phyloP scores from a whole-genome alignment of 1,140 invertebrate species.

The Dufourea novaeangliae region DNA sequence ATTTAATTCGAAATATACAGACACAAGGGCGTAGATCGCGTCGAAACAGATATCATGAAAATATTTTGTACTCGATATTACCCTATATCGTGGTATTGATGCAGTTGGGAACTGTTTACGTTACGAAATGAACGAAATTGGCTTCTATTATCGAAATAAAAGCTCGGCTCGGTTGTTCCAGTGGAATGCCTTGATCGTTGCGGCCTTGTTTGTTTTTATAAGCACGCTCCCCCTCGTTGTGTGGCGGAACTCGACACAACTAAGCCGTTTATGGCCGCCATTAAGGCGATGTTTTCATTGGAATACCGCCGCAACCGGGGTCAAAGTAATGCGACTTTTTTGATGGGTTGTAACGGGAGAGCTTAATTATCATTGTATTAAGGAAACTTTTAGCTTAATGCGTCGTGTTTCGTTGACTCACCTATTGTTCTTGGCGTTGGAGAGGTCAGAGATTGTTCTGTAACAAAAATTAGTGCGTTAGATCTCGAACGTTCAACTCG shows the following conservation, averaged over 20 bases:
- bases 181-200: background rate
- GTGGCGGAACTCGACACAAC: background rate
- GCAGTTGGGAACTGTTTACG: background rate
- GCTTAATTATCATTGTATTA: conserved; percentile 18
- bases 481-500: background rate
- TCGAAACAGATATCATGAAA: background rate
- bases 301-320: background rate
- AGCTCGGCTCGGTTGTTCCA: background rate
- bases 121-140: background rate
- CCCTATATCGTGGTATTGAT: background rate
- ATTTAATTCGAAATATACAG: background rate
- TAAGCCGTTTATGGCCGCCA: background rate
- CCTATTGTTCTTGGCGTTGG: conserved; percentile 62
- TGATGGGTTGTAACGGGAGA: conserved; percentile 2
- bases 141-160: background rate
- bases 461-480: conserved; percentile 56
- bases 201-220: conserved; percentile 4
- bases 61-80: background rate
- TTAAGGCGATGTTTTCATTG: background rate
- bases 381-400: conserved; percentile 3
- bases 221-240: background rate
- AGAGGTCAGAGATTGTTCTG: conserved; percentile 70
- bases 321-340: conserved; percentile 15
- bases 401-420: conserved; percentile 45
- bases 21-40: background rate